Evolutionary conservation across 2,797 vertebrate species (phyloP).

Genomic region (Sciurus vulgaris): DNA sequence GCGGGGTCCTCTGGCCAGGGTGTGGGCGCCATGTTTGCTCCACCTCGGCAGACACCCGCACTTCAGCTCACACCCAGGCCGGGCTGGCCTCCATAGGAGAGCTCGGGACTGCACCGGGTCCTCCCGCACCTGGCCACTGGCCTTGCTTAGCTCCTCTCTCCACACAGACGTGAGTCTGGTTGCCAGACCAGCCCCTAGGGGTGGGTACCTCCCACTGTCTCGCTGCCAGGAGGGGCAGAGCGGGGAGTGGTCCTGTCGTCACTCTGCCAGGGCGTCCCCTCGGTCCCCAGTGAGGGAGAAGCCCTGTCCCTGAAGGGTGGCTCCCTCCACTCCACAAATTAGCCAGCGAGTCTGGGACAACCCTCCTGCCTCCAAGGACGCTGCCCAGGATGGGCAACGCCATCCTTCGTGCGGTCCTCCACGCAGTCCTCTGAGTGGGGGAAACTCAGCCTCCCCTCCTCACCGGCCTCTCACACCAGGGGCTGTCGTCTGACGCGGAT

Average conservation of each 20-base stretch:
- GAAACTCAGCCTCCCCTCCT: constrained; percentile 87
- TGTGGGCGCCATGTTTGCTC: fast-evolving
- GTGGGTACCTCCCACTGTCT: not conserved
- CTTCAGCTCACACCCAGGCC: not conserved
- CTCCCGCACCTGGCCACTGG: not conserved
- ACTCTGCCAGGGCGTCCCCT: not conserved
- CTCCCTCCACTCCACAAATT: constrained; percentile 58
- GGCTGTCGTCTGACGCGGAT: constrained; percentile 83
- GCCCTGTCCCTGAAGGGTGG: not conserved
- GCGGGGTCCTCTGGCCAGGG: not conserved
- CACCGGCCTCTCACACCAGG: constrained; percentile 83
- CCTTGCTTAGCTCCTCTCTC: not conserved
- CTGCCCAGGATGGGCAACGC: constrained; percentile 85
- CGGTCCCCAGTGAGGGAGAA: too few species aligned
- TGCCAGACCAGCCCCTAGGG: not conserved
- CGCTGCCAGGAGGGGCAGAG: not conserved
- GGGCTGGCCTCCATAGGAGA: too few species aligned
- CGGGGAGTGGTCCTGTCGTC: not conserved
- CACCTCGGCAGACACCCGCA: too few species aligned
- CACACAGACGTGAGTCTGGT: not conserved
- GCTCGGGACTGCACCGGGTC: too few species aligned
- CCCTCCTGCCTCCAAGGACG: constrained; percentile 78
- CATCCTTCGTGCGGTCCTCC: too few species aligned
- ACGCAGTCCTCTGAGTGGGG: constrained; percentile 83
- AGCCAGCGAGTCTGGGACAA: constrained; percentile 81